These are phyloP conservation scores for Drusus annulatus DNA, from an alignment of 1,140 invertebrate genomes.

Conservation along the genomic window DNA sequence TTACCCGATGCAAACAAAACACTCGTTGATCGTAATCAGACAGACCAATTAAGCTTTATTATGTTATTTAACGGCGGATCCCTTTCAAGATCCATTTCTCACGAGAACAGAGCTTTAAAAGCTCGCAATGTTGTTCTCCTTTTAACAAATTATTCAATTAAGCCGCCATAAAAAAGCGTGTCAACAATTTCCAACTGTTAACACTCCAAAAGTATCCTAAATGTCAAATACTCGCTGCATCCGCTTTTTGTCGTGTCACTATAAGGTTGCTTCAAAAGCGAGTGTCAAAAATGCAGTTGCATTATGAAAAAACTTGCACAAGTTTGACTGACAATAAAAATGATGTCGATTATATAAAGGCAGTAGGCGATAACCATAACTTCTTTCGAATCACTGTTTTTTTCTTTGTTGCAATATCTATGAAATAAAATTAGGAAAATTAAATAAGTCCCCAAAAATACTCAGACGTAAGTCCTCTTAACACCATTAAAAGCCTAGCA, in stretches of 20 bases:
- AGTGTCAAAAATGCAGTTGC: slow-evolving; percentile 31
- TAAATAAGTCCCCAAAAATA: too few relatives aligned
- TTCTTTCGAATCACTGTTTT: too few relatives aligned
- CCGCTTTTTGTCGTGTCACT: slow-evolving; percentile 5
- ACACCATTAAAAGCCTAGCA: too few relatives aligned
- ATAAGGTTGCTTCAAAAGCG: not conserved
- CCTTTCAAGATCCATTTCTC: not conserved
- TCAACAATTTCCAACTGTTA: slow-evolving; percentile 6
- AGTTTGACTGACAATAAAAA: not conserved
- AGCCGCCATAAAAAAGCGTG: slow-evolving; percentile 6
- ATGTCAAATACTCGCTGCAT: slow-evolving; percentile 10
- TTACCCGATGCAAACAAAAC: too few relatives aligned
- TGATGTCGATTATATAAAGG: too few relatives aligned
- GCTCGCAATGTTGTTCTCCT: not conserved
- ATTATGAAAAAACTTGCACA: not conserved
- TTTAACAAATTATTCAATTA: slow-evolving; percentile 25
- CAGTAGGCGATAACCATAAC: too few relatives aligned
- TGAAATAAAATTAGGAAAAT: too few relatives aligned
- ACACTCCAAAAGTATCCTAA: not conserved
- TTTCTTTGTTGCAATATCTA: too few relatives aligned
- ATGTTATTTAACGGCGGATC: slow-evolving; percentile 1
- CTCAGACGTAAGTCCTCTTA: too few relatives aligned
- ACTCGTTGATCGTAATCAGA: not conserved
- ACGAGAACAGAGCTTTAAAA: not conserved
- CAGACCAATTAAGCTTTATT: slow-evolving; percentile 5